These are phyloP conservation scores for Trichonephila inaurata DNA, from an alignment of 1,140 invertebrate species.

Conservation along the genomic window DNA sequence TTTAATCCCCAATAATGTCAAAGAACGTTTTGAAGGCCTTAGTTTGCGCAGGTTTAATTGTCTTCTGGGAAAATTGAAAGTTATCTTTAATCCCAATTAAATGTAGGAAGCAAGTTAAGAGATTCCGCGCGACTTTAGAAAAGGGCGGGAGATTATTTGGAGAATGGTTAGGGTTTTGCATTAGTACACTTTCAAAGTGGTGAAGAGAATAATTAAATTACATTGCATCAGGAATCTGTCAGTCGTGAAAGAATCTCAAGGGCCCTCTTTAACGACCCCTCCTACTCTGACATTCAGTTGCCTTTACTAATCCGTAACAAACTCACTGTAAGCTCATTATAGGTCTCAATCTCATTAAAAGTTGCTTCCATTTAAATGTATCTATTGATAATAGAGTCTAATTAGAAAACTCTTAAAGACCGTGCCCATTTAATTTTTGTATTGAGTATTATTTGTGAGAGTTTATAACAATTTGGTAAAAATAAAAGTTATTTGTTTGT, in stretches of 20 bases:
- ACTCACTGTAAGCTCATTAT: not conserved
- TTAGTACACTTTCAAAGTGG: not conserved
- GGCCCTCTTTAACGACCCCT: not conserved
- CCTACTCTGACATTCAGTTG: not conserved
- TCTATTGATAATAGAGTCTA: not conserved
- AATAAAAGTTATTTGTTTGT: no score
- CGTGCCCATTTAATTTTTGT: no score
- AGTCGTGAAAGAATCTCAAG: not conserved
- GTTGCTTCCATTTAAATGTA: not conserved
- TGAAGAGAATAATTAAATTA: not conserved
- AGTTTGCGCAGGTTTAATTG: not conserved
- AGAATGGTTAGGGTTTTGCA: not conserved
- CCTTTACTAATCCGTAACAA: not conserved
- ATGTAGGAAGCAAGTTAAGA: not conserved
- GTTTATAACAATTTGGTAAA: no score
- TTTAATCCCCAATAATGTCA: not conserved
- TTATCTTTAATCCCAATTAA: not conserved
- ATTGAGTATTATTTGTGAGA: no score
- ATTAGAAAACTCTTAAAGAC: no score
- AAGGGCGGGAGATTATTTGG: not conserved
- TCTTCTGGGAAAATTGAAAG: not conserved
- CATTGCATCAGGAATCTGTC: not conserved
- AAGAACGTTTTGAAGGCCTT: not conserved
- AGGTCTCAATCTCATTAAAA: not conserved
- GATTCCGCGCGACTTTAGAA: not conserved